Evolutionary conservation across 2,797 vertebrate species (phyloP).

Genomic region (Lagothrix lagotricha): DNA sequence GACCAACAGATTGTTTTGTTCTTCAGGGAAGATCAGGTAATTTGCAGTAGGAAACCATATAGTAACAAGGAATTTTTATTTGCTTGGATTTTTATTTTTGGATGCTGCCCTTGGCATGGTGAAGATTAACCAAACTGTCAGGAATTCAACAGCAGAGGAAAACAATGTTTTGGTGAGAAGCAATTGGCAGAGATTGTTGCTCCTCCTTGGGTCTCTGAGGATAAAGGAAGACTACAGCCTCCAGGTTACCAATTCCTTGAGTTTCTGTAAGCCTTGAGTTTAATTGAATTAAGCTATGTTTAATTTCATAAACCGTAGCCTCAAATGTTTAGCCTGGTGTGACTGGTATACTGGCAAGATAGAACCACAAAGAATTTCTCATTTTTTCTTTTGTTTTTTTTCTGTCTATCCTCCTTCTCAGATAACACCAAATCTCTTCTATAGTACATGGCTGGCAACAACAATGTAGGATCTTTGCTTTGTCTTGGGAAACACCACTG

Average conservation of each 20-base stretch:
- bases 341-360: neutral
- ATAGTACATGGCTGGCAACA: neutral
- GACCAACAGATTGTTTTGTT: neutral
- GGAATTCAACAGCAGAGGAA: neutral
- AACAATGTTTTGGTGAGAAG: neutral
- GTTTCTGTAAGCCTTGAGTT: neutral
- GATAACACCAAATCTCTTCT: neutral
- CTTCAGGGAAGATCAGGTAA: neutral
- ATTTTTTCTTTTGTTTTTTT: neutral
- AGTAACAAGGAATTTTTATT: neutral
- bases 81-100: conserved; percentile 25
- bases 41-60: neutral
- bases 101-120: neutral
- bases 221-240: conserved; percentile 17
- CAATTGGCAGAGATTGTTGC: neutral
- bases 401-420: neutral
- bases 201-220: neutral
- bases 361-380: neutral
- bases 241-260: neutral
- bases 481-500: neutral
- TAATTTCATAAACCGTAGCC: neutral
- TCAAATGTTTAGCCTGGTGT: conserved; percentile 14
- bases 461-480: neutral
- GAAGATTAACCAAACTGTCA: neutral
- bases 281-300: neutral